Evolutionary conservation across 2,797 vertebrate species (phyloP), one percentile per base, ranked within the genome.

Genomic region (Australoheros facetus): DNA sequence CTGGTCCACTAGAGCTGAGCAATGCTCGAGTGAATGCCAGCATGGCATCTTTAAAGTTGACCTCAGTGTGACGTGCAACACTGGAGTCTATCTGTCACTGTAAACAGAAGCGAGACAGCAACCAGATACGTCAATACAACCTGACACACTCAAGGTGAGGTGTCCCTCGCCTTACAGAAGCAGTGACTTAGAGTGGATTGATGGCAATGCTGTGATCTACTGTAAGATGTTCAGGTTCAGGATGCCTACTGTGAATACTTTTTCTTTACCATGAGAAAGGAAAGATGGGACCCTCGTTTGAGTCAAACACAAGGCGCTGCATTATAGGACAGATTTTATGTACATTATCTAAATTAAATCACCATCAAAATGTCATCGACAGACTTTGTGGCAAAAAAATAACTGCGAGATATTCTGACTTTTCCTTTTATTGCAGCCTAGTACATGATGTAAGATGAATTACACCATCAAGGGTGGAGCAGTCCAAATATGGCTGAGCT

Each of bases 21-120:
- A 19, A 28, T 74, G 77, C 83, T 81, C 69, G 16, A 69, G 79
- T 88, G 80, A 59, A 88, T 85, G 81, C 85, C 89, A 87, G 79
- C 74, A 13, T 26, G 59, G 80, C 75, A 86, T 83, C 85, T 89
- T 85, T 79, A 56, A 80, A 85, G 88, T 84, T 82, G 88, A 91
- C 90, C 85, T 77, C 34, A 32, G 55, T 56, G 81, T 81, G 80
- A 84, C 16, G 54, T 45, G 79, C 62, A 85, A 64, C 85, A 42
- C 62, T 12, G 55, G 78, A 19, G 54, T 86, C 81, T 75, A 88
- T 93, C 82, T 75, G 87, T 93, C 90, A 86, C 84, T 77, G 81
- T 87, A 86, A 90, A 94, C 85, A 84, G 78, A 88, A 84, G 57
- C 30, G 17, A 4, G 4, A 56, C 48, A 55, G 85, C 77, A 66